Base-by-base conservation (phyloP, 2,888 invertebrate species). In the Lomographa bimaculata region DNA sequence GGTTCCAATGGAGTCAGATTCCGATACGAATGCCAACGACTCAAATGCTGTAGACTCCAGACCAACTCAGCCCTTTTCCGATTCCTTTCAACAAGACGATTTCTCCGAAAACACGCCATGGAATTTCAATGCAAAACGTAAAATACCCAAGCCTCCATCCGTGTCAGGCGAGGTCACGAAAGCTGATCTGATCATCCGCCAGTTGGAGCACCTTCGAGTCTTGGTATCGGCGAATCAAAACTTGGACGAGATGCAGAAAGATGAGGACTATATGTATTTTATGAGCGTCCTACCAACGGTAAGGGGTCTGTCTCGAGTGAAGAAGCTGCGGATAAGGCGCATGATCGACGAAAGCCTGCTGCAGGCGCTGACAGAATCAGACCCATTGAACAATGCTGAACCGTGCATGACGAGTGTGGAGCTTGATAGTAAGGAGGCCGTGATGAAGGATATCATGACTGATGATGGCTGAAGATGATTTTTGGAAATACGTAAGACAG, bases 331-430 rank as follows among this genome's bases (percentile, higher is more conserved):
- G 17, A 50, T 68, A 5, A 44, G 58, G 6, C 57, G 60, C 5
- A 64, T 55, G 46, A 47, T 68, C 1, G 64, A 64, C 40, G 55
- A 59, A 11, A 64, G 61, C 61, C 26, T 68, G 7, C 29, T 68
- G 19, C 57, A 61, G 5, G 45, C 52, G 1, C 1, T 38, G 9
- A 8, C 37, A 26, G 30, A 38, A 9, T 5, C 10, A 2, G 38
- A 38, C 16, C 38, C 38, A 1, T 7, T 38, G 16, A 38, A 24
- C 25, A 38, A 8, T 12, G 16, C 7, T 3, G 7, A 9, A 3
- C 30, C 25, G 8, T 38, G 20, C 7, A 17, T 18, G n/a, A 0
- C 7, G 11, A 11, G 11, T 0, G 37, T 25, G 1, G 25, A 14
- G 10, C 21, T 21, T 3, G 38, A 38, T 16, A 20, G 24, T 5